These are phyloP conservation scores for Paraplagusia blochii DNA, from an alignment of 2,113 vertebrate species.

Conservation along the genomic window DNA sequence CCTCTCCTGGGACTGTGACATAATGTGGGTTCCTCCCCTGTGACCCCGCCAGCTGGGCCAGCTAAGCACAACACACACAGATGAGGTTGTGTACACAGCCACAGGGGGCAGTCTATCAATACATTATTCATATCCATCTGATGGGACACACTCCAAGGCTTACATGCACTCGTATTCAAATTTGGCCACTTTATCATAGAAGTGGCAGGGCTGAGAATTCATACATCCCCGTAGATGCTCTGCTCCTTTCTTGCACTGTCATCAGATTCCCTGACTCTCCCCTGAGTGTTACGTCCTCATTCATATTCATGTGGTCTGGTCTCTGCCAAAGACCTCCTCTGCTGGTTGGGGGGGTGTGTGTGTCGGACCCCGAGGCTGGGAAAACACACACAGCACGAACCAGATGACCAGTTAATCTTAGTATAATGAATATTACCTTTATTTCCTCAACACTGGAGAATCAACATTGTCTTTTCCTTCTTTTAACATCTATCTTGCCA, in stretches of 20 bases:
- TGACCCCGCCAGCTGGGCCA: conserved; percentile 71
- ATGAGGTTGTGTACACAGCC: conserved; percentile 44
- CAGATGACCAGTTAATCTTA: no score
- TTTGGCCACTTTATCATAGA: conserved; percentile 66
- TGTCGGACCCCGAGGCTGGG: conserved; percentile 18
- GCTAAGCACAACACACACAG: conserved; percentile 63
- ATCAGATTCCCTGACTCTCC: conserved; percentile 64
- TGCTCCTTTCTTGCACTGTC: conserved; percentile 67
- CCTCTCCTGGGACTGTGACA: conserved; percentile 66
- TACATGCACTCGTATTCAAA: conserved; percentile 46
- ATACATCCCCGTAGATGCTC: conserved; percentile 67
- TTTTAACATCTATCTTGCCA: no score
- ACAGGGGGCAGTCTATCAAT: conserved; percentile 58
- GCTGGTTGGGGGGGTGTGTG: conserved; percentile 1
- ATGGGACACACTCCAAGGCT: conserved; percentile 44
- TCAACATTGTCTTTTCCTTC: no score
- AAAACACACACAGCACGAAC: conserved; percentile 27
- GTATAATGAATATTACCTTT: no score
- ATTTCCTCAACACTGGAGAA: no score
- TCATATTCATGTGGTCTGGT: conserved; percentile 72
- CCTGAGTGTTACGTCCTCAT: conserved; percentile 61
- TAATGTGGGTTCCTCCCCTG: conserved; percentile 67
- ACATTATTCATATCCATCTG: conserved; percentile 72
- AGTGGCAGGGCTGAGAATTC: conserved; percentile 60
- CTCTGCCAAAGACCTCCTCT: conserved; percentile 44